Base-by-base conservation (phyloP, 30 jellyfish, hydroid and myxozoan genomes). In the Phacellophora camtschatica region DNA sequence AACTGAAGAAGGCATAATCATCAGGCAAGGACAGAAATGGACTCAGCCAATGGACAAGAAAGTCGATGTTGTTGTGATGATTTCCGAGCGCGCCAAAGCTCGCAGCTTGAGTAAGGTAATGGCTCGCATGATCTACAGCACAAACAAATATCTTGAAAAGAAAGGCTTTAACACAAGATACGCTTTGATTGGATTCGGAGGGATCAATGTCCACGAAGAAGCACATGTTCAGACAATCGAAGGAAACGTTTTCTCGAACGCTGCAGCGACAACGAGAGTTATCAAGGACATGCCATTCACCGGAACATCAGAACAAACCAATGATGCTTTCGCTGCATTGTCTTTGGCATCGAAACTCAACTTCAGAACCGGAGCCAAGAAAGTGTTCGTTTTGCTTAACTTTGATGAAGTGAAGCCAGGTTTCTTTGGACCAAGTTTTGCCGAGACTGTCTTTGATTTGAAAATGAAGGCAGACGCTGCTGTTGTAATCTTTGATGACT, bases 131-230 rank as follows among this genome's bases (percentile, higher is more conserved):
- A 27, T 86, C 12, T 77, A 23, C 71, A 18, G 39, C 83, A 24
- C 57, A 15, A 46, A 86, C 88, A 75, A 73, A 27, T 39, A 71
- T 2, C 81, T 77, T 12, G 71, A 10, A 50, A 54, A 74, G 74
- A 67, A 59, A 45, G 85, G 85, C 36, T 87, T 71, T 85, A 64
- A 82, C 67, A 72, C 96, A 8, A 75, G 96, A 49, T 94, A 81
- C 69, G 96, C 99, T 12, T 68, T 94, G 39, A 71, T 94, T 57
- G 99, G 99, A 36, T 94, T 84, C 73, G 99, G 99, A 10, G 99
- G 99, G 18, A 43, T 59, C 41, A 85, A 90, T 0, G 91, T 87
- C 59, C 95, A 82, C 0, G 99, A 94, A 82, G 69, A 71, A 25
- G 83, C 99, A 9, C 99, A 94, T 51, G 41, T 48, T 33, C 96